Percentiles rank a stretch among this genome's conserved stretches.
These are phyloP conservation scores for Mobula hypostoma DNA, from an alignment of 2,113 vertebrate species.

Conservation along the genomic window DNA sequence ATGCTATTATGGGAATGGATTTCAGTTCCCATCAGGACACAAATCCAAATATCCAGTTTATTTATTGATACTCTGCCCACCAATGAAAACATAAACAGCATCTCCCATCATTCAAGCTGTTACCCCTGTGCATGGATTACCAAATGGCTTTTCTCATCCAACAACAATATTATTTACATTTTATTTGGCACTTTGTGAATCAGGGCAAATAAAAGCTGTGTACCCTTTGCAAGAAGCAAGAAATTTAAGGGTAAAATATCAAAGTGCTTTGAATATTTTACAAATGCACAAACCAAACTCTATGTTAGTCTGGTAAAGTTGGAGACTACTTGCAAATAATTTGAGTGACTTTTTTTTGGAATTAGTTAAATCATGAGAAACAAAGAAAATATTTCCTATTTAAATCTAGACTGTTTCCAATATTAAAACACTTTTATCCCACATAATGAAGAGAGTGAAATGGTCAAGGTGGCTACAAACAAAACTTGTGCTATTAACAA, in stretches of 20 bases:
- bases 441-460: neutral
- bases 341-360: neutral
- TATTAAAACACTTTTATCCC: neutral
- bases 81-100: neutral
- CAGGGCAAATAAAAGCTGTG: neutral
- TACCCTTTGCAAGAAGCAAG: neutral
- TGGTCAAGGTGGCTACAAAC: neutral
- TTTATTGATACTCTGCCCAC: neutral
- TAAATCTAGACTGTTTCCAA: neutral
- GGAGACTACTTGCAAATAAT: neutral
- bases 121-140: neutral
- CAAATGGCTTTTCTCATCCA: neutral
- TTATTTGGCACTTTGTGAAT: constrained; percentile 20
- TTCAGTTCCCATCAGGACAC: neutral
- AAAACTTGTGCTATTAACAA: neutral
- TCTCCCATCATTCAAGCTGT: neutral
- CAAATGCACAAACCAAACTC: neutral
- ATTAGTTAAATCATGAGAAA: neutral
- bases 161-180: neutral
- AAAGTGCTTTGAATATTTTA: neutral
- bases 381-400: neutral
- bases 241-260: neutral
- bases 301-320: neutral
- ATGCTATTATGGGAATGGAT: neutral
- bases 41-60: neutral